These are phyloP conservation scores for Augochlora pura DNA, from an alignment of 1,140 invertebrate species.

Conservation along the genomic window DNA sequence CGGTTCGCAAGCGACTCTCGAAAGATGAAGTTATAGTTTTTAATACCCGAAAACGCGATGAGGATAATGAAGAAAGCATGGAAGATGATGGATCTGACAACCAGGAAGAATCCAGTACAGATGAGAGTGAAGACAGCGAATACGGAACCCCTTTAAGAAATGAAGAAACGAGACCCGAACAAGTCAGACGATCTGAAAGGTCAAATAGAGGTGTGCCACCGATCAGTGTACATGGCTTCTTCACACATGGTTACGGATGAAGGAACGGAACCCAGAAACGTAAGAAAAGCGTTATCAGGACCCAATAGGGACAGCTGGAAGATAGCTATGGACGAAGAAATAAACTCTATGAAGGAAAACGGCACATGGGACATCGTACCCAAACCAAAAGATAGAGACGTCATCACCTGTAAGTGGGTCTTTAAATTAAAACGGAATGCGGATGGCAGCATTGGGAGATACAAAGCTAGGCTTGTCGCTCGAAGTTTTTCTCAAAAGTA, in stretches of 20 bases:
- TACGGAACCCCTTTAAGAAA: too few species aligned
- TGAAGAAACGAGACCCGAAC: too few species aligned
- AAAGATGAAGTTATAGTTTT: neutral
- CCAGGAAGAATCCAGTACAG: too few species aligned
- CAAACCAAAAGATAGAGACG: neutral
- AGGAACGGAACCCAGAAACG: neutral
- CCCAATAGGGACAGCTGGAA: neutral
- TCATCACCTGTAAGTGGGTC: slow-evolving; percentile 1
- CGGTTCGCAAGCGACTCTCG: too few species aligned
- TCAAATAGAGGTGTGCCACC: slow-evolving; percentile 5
- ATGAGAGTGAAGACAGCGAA: too few species aligned
- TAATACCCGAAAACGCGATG: neutral
- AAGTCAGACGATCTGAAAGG: neutral
- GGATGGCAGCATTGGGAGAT: neutral
- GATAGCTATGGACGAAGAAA: neutral
- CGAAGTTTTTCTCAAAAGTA: neutral
- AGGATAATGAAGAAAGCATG: neutral
- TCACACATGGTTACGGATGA: too few species aligned
- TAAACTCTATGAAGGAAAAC: neutral
- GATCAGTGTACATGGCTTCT: neutral
- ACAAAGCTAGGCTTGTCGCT: neutral
- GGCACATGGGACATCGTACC: neutral
- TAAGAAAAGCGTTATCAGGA: neutral
- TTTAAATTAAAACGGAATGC: neutral
- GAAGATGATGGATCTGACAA: too few species aligned